These are phyloP conservation scores for Gortyna flavago DNA, from an alignment of 2,888 invertebrate species.

Conservation along the genomic window DNA sequence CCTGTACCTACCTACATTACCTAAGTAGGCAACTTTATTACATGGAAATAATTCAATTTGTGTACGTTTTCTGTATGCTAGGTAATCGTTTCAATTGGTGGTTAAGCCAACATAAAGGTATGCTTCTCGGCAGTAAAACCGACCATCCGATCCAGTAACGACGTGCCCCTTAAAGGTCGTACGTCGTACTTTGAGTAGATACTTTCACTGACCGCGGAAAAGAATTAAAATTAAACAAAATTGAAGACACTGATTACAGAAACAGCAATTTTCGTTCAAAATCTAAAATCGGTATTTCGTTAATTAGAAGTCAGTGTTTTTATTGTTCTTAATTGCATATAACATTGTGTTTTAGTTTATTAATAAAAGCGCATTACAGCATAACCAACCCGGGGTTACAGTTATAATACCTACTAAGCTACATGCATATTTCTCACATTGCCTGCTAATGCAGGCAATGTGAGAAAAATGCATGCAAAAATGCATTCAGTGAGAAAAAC, in stretches of 20 bases:
- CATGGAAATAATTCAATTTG: constrained; percentile 14
- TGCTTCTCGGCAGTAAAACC: no score
- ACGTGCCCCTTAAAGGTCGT: not conserved
- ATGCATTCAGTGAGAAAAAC: constrained; percentile 10
- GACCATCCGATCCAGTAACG: no score
- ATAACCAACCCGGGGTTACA: not conserved
- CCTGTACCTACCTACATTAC: constrained; percentile 15
- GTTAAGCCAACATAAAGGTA: no score
- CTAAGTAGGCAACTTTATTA: not conserved
- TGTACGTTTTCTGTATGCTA: not conserved
- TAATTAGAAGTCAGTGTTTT: no score
- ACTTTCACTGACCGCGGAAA: not conserved
- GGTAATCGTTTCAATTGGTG: not conserved
- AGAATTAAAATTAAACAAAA: not conserved
- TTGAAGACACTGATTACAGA: not conserved
- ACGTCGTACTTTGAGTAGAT: not conserved
- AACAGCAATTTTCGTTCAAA: not conserved
- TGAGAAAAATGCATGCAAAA: no score
- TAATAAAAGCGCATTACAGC: not conserved
- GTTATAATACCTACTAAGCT: not conserved
- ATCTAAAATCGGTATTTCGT: no score
- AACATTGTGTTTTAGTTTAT: no score
- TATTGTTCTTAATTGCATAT: no score
- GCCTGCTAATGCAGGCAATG: not conserved
- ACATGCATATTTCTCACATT: constrained; percentile 16